Conservation (phyloP, 2,113 vertebrate genomes). For the Xiphophorus hellerii region DNA sequence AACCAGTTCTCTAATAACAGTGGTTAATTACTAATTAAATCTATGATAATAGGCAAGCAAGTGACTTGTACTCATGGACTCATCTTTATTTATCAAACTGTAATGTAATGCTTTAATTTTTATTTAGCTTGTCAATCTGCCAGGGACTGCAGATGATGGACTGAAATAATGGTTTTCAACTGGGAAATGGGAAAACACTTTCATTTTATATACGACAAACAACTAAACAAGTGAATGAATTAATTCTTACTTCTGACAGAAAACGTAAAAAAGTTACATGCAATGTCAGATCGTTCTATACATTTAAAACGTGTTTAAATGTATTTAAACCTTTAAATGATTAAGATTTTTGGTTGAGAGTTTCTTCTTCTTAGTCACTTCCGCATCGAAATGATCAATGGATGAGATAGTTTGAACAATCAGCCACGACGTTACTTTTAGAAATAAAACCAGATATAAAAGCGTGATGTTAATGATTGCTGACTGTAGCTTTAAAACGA, state of each 20-base stretch:
- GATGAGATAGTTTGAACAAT: background rate
- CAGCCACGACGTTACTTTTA: background rate
- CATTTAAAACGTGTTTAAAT: background rate
- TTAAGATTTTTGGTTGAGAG: background rate
- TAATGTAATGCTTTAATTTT: too few relatives aligned
- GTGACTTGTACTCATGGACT: background rate
- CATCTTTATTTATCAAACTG: background rate
- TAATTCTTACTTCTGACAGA: background rate
- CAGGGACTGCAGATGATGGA: background rate
- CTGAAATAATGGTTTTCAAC: background rate
- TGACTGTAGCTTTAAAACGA: background rate
- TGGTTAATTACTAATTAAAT: background rate
- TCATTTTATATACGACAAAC: background rate
- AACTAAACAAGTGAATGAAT: background rate
- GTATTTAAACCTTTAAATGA: background rate
- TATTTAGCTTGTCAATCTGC: too few relatives aligned
- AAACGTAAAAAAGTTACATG: background rate
- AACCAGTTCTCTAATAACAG: background rate
- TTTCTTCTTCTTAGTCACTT: conserved; percentile 38
- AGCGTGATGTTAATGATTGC: background rate
- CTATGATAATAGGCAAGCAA: background rate
- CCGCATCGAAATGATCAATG: conserved; percentile 32
- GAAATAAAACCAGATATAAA: background rate
- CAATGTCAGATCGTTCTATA: background rate
- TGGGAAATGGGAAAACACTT: background rate